These are phyloP conservation scores for Notocelia uddmanniana DNA, from an alignment of 2,888 invertebrate species.

Conservation along the genomic window DNA sequence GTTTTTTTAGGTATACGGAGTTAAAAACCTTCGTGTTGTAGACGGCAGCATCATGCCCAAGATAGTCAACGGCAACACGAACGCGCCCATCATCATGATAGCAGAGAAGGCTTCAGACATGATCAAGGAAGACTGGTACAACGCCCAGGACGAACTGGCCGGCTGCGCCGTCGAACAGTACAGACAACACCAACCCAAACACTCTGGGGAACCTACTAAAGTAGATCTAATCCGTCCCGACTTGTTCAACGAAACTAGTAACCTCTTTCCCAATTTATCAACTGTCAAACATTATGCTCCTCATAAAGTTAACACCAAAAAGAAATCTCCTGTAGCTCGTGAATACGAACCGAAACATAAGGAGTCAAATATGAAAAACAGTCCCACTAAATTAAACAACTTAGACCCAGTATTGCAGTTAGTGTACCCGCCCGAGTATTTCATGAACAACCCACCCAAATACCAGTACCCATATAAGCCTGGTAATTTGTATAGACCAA, in stretches of 20 bases:
- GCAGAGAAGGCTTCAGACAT: conserved; percentile 93
- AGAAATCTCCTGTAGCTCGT: conserved; percentile 14
- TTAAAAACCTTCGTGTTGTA: conserved; percentile 89
- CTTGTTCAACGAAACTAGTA: conserved; percentile 69
- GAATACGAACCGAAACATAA: conserved; percentile 38
- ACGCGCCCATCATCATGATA: conserved; percentile 93
- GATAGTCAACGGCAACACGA: conserved; percentile 92
- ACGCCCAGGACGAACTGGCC: conserved; percentile 52
- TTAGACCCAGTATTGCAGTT: conserved; percentile 28
- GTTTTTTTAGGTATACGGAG: conserved; percentile 86
- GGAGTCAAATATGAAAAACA: conserved; percentile 13
- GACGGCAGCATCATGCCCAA: conserved; percentile 94
- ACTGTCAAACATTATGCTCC: conserved; percentile 45
- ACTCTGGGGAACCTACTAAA: conserved; percentile 52
- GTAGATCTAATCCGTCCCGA: conserved; percentile 52
- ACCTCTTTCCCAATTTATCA: conserved; percentile 64
- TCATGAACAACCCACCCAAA: conserved; percentile 10
- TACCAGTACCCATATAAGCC: conserved; percentile 42
- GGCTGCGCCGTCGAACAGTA: conserved; percentile 52
- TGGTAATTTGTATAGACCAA: conserved; percentile 34
- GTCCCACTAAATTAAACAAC: conserved; percentile 20
- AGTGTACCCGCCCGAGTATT: conserved; percentile 40
- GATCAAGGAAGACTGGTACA: conserved; percentile 90
- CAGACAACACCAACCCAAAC: conserved; percentile 51
- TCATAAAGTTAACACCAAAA: conserved; percentile 20